These are phyloP conservation scores for Colletes gigas DNA, from an alignment of 1,140 invertebrate species.

Conservation along the genomic window DNA sequence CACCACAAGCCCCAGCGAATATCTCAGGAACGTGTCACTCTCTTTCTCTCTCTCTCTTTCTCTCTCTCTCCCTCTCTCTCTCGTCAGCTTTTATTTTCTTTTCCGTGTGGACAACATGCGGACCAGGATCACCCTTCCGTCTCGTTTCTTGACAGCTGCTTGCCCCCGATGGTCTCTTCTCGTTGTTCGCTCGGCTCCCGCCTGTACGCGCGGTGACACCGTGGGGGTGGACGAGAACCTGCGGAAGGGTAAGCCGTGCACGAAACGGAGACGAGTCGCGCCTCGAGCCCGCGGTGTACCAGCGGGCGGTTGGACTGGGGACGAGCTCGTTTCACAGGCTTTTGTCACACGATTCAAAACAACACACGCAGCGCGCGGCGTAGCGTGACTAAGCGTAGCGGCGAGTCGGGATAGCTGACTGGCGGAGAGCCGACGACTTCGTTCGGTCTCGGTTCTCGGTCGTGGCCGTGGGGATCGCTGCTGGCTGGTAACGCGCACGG, in stretches of 20 bases:
- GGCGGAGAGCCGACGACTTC: slow-evolving; percentile 75
- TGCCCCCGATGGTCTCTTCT: background rate
- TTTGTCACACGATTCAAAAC: slow-evolving; percentile 57
- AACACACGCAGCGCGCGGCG: slow-evolving; percentile 74
- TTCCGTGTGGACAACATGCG: slow-evolving; percentile 24
- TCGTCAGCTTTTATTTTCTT: slow-evolving; percentile 1
- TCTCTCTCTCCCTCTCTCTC: background rate
- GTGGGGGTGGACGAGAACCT: slow-evolving; percentile 44
- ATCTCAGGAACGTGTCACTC: slow-evolving; percentile 30
- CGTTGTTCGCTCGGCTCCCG: slow-evolving; percentile 6
- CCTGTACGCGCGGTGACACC: slow-evolving; percentile 7
- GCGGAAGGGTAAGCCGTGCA: slow-evolving; percentile 22
- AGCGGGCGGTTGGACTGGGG: slow-evolving; percentile 8
- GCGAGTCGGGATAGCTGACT: slow-evolving; percentile 78
- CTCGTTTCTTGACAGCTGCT: background rate
- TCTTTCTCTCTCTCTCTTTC: background rate
- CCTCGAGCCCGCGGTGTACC: background rate
- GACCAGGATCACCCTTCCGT: background rate
- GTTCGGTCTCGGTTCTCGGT: slow-evolving; percentile 73
- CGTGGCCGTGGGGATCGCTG: slow-evolving; percentile 72
- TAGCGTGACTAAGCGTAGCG: slow-evolving; percentile 72
- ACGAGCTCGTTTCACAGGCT: slow-evolving; percentile 49
- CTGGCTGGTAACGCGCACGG: slow-evolving; percentile 68
- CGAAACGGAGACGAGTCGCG: slow-evolving; percentile 33
- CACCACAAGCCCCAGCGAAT: background rate